A percentile compares a stretch with the other conserved stretches of the same genome.
Evolutionary conservation across 2,113 vertebrate genomes (phyloP).

Genomic region (Myotis davidii): DNA sequence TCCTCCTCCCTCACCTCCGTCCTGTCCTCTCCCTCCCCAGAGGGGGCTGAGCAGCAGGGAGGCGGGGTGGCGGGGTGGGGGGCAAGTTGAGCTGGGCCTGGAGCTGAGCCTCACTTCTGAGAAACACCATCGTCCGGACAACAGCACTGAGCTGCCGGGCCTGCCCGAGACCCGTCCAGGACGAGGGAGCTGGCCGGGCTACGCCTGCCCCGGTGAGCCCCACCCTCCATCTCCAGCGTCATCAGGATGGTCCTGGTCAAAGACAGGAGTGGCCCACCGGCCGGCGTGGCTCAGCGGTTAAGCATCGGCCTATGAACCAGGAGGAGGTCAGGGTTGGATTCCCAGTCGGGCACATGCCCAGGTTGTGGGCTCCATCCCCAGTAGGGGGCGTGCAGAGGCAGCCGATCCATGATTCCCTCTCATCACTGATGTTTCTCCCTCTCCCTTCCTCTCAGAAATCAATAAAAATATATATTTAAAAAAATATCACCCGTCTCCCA

Average conservation of each 20-base stretch:
- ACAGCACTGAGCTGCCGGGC: rapidly evolving
- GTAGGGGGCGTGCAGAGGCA: no score
- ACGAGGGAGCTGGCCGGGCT: rapidly evolving
- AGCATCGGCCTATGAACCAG: no score
- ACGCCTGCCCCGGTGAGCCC: rapidly evolving
- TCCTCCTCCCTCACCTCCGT: no score
- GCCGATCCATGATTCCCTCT: no score
- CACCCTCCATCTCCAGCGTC: rapidly evolving
- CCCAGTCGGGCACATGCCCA: no score
- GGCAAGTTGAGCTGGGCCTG: neutral
- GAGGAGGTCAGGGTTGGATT: neutral
- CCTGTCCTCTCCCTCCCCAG: neutral
- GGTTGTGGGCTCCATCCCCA: neutral
- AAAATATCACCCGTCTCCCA: neutral
- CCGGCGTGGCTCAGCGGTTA: no score
- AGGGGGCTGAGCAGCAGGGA: neutral
- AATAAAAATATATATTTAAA: no score
- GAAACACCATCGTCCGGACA: rapidly evolving
- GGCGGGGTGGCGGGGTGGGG: rapidly evolving
- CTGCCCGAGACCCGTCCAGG: neutral
- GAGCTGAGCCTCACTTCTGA: neutral
- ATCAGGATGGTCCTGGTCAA: neutral
- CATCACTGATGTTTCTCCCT: no score
- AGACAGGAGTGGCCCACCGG: neutral
- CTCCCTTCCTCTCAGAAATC: no score